phyloP scores from a whole-genome alignment of 2,888 invertebrate genomes.

The Reticulitermes lucifugus region DNA sequence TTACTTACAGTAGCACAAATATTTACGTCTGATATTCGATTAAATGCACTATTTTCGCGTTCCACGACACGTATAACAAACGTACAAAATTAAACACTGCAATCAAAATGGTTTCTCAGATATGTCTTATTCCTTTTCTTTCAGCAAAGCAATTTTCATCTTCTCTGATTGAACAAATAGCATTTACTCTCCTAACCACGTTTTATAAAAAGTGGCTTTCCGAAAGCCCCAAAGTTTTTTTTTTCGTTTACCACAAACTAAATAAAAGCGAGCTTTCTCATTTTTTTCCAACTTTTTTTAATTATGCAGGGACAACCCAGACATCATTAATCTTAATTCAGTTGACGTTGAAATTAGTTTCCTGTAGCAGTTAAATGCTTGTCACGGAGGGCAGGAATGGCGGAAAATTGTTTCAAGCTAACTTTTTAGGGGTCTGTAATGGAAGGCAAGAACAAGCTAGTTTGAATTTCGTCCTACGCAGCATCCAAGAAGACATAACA shows the following conservation, averaged over 20 bases:
- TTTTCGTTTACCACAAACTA: constrained; percentile 12
- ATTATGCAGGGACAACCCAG: constrained; percentile 30
- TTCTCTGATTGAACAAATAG: constrained; percentile 25
- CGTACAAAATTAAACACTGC: not conserved
- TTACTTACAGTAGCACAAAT: too few species aligned
- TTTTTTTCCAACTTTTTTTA: constrained; percentile 3
- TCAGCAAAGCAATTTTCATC: not conserved
- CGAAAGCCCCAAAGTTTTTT: not conserved
- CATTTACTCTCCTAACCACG: not conserved
- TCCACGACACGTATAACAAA: too few species aligned
- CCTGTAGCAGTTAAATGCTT: constrained; percentile 39
- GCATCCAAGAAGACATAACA: too few species aligned
- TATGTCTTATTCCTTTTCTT: not conserved
- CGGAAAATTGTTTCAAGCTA: constrained; percentile 42
- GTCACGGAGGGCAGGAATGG: constrained; percentile 37
- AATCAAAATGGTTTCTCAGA: not conserved
- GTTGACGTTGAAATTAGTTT: constrained; percentile 41
- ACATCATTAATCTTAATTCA: constrained; percentile 44
- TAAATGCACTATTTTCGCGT: too few species aligned
- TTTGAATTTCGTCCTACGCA: not conserved
- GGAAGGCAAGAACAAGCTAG: not conserved
- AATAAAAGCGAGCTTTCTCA: constrained; percentile 19
- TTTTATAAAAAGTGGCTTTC: not conserved
- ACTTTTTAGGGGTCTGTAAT: constrained; percentile 16
- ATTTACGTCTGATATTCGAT: too few species aligned